Evolutionary conservation across 2,113 vertebrate genomes (phyloP), one percentile per base, ranked within the genome.

Genomic region (Sinocyclocheilus anshuiensis): DNA sequence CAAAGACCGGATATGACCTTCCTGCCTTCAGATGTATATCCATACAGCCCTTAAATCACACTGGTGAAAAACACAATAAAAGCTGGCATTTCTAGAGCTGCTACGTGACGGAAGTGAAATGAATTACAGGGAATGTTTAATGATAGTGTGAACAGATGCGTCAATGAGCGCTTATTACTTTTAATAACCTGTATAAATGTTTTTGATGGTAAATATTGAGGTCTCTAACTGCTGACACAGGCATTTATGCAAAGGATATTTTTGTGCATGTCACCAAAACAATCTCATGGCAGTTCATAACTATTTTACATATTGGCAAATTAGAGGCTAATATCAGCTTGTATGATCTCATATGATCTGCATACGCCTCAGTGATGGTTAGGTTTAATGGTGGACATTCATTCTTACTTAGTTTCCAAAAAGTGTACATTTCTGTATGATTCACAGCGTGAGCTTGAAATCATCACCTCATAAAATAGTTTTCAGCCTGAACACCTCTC

Each of bases 1-100:
- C 79, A 82, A 79, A 85, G 75, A 71, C 71, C 77, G 83, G 77
- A 89, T 55, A 78, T 87, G 71, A 82, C 77, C 59, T 53, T 59
- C 53, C n/a, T 36, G 24, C 42, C 69, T 42, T 67, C 74, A 15
- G 67, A 81, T n/a, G 45, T 86, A 71, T 50, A 65, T 18, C 77
- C 72, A 71, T 67, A 74, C 2, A 39, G 11, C 42, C 53, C 74
- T 24, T 26, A 53, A 18, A 15, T 24, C 67, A 76, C 15, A 76
- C 42, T 42, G 42, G 9, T 2, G 42, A 45, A 45, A 10, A 45
- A 45, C 42, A 1, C 45, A 48, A 12, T 48, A 48, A 29, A 72
- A 53, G 76, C 61, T 50, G 72, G 72, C 76, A 55, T 78, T 78
- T 45, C 42, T 45, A 3, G 26, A 77, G 33, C 24, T 53, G 53